These are phyloP conservation scores for Oophaga pumilio DNA, from an alignment of 2,113 vertebrate species.

Conservation along the genomic window DNA sequence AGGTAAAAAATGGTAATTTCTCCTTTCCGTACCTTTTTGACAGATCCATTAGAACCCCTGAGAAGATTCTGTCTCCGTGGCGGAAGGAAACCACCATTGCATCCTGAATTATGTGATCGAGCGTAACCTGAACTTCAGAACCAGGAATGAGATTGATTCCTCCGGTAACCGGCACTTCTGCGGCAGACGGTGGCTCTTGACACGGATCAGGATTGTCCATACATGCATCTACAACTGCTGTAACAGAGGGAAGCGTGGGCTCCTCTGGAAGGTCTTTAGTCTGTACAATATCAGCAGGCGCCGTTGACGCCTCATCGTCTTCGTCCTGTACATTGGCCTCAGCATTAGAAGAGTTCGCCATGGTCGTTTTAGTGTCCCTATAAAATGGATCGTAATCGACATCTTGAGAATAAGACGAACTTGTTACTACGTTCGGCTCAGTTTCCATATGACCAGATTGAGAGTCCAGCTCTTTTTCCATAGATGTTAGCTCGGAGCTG, in stretches of 20 bases:
- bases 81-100: conserved; percentile 96
- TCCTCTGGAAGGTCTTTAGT: background rate
- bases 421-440: background rate
- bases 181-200: background rate
- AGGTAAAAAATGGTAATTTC: background rate
- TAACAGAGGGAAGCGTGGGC: background rate
- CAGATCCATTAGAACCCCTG: conserved; percentile 96
- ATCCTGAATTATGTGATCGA: conserved; percentile 98
- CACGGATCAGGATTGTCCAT: background rate
- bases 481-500: background rate
- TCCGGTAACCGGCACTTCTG: conserved; percentile 6
- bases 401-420: background rate
- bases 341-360: background rate
- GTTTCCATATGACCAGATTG: background rate
- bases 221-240: background rate
- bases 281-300: background rate
- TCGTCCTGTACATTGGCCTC: background rate
- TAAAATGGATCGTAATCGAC: background rate
- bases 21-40: conserved; percentile 83
- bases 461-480: conserved; percentile 32
- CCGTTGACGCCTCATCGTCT: background rate
- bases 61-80: conserved; percentile 90
- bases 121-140: conserved; percentile 89
- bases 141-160: conserved; percentile 78
- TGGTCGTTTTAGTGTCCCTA: background rate